phyloP scores from a whole-genome alignment of 2,888 invertebrate genomes.

The Idaea aversata region DNA sequence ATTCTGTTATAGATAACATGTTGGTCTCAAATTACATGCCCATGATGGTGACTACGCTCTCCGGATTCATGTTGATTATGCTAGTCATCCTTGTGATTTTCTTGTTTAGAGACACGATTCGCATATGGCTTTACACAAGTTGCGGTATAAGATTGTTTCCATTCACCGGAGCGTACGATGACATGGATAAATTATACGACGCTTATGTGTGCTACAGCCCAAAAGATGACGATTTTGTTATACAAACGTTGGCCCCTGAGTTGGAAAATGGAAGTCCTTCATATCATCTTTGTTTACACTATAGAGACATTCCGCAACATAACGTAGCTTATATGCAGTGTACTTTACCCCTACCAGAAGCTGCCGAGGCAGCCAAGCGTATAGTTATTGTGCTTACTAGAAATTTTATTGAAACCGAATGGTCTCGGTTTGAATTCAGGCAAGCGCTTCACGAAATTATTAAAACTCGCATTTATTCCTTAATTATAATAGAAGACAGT shows the following conservation, averaged over 20 bases:
- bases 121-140: slow-evolving; percentile 92
- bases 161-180: slow-evolving; percentile 85
- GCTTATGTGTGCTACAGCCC: slow-evolving; percentile 96
- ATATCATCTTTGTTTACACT: slow-evolving; percentile 92
- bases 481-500: slow-evolving; percentile 93
- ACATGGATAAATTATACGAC: slow-evolving; percentile 93
- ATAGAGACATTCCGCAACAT: slow-evolving; percentile 89
- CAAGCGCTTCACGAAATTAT: slow-evolving; percentile 93
- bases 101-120: slow-evolving; percentile 91
- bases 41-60: slow-evolving; percentile 88
- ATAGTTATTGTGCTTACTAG: slow-evolving; percentile 92
- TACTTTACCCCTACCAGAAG: slow-evolving; percentile 89
- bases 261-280: slow-evolving; percentile 90
- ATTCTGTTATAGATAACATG: slow-evolving; percentile 89
- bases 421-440: slow-evolving; percentile 94
- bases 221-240: slow-evolving; percentile 94
- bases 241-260: slow-evolving; percentile 91
- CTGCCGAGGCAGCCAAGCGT: slow-evolving; percentile 92
- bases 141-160: slow-evolving; percentile 92
- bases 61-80: slow-evolving; percentile 87
- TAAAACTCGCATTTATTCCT: slow-evolving; percentile 89
- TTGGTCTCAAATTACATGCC: slow-evolving; percentile 91
- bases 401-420: slow-evolving; percentile 94
- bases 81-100: slow-evolving; percentile 89
- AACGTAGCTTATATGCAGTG: slow-evolving; percentile 85